phyloP scores from a whole-genome alignment of 2,888 invertebrate species.

The Aricia artaxerxes region DNA sequence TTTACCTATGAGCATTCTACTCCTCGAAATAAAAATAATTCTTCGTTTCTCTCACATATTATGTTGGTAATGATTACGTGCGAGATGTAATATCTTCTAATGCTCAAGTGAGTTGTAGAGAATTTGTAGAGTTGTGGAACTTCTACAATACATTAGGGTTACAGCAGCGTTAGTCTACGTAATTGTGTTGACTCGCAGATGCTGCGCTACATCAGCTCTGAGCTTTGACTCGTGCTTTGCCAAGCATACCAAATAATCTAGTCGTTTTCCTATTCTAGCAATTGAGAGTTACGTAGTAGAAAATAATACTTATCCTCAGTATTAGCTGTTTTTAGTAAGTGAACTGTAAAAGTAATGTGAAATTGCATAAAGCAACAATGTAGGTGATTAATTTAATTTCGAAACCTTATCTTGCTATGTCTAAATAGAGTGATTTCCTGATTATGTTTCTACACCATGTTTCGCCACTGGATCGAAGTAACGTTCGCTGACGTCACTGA shows the following conservation, averaged over 20 bases:
- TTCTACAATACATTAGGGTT: not conserved
- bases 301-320: not conserved
- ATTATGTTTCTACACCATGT: not conserved
- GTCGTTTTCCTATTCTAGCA: not conserved
- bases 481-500: slow-evolving; percentile 3
- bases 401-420: not conserved
- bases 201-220: not conserved
- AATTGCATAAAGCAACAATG: not conserved
- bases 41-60: not conserved
- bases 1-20: not conserved
- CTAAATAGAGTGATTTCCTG: not conserved
- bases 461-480: slow-evolving; percentile 21
- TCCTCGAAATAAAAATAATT: not conserved
- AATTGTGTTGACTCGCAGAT: not conserved
- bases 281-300: not conserved
- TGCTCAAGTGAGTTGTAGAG: not conserved
- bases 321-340: not conserved
- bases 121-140: not conserved
- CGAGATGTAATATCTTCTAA: not conserved
- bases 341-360: not conserved
- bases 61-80: not conserved
- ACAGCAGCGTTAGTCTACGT: not conserved
- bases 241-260: not conserved
- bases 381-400: slow-evolving; percentile 7
- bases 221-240: not conserved